Conservation (phyloP, 2,113 vertebrate genomes). For the Chaetura pelagica region DNA sequence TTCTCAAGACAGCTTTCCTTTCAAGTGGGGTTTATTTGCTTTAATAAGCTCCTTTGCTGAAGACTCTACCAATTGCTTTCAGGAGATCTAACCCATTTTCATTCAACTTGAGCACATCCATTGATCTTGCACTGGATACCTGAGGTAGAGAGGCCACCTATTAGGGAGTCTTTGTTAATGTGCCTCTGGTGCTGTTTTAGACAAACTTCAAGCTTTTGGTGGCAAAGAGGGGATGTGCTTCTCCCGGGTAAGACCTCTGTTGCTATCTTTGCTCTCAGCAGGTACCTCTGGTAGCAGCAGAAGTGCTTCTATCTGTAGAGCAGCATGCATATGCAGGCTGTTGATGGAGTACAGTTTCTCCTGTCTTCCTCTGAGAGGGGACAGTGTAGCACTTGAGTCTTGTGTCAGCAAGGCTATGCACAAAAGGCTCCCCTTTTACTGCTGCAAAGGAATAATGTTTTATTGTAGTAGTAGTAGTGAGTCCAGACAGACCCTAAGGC, state of each 20-base stretch:
- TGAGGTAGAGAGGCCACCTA: not conserved
- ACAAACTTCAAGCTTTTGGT: too few species aligned
- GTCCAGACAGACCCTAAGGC: not conserved
- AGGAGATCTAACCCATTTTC: not conserved
- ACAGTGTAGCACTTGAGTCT: not conserved
- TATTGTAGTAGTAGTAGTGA: not conserved
- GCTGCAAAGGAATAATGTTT: not conserved
- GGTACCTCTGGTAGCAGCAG: not conserved
- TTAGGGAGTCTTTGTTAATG: not conserved
- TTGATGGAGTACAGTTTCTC: not conserved
- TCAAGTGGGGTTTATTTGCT: not conserved
- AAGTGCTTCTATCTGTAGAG: not conserved
- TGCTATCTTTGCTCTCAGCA: not conserved
- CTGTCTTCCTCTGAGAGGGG: not conserved
- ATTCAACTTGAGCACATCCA: not conserved
- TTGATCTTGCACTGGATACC: not conserved
- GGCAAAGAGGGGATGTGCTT: not conserved
- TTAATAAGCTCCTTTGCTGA: not conserved
- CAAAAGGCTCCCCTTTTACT: not conserved
- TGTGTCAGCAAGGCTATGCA: rapidly evolving
- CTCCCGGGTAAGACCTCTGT: rapidly evolving
- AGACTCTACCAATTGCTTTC: not conserved
- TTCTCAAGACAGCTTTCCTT: not conserved
- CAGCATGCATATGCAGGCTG: not conserved
- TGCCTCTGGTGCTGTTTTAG: too few species aligned